Base-by-base conservation (phyloP, 2,888 invertebrate genomes). In the Melolontha melolontha region DNA sequence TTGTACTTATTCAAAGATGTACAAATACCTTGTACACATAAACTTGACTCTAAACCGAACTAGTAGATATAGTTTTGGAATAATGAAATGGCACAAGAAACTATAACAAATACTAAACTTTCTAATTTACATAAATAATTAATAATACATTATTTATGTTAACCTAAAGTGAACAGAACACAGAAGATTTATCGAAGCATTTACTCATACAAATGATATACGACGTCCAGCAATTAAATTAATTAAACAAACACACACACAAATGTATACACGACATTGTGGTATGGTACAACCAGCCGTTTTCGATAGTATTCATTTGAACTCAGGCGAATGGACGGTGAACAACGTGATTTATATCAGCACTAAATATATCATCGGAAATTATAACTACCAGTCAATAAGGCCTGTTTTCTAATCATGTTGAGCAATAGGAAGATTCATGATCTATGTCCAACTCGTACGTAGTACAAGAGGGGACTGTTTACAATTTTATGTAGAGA, bases 141-240 rank as follows among this genome's bases (percentile, higher is more conserved):
- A 34, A 34, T 34, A 34, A 34, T 34, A 34, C 34, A 34, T 10
- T 8, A 6, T 34, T 47, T 66, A 39, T 47, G 55, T 55, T 52
- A 51, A 57, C 16, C 39, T 52, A 67, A 63, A 51, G 41, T 44
- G 42, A 16, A 47, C 39, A 41, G 16, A 29, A 41, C 27, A 44
- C 22, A 22, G 12, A 44, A 67, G 54, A 67, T 63, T 63, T 67
- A 63, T 62, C 29, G 27, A 16, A 10, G 39, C 62, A 41, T 67
- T 67, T 50, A 67, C 52, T 52, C 54, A 63, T 67, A 44, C 50
- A 42, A 63, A 67, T 67, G 62, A 67, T 54, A 67, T 27, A 67
- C 42, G 67, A 29, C 39, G 22, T 39, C 55, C 22, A 41, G 50
- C 66, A 59, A 67, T 59, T 67, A 67, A 67, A 67, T 51, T 67